phyloP scores from a whole-genome alignment of 2,888 invertebrate species.

The Pimpla rufipes region DNA sequence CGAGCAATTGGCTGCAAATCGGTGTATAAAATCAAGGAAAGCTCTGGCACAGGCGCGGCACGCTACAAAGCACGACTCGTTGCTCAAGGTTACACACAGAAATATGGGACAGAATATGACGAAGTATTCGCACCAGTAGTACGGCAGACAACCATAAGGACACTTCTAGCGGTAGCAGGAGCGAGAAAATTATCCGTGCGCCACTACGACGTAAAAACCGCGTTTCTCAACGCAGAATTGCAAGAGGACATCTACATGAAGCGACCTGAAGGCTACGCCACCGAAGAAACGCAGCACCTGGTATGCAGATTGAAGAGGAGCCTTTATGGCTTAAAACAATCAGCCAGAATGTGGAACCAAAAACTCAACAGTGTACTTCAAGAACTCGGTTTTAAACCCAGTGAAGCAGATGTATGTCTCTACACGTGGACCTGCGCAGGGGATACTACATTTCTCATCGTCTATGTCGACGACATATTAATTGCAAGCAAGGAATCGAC shows the following conservation, averaged over 20 bases:
- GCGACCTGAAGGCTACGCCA: constrained; percentile 67
- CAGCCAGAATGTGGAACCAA: constrained; percentile 63
- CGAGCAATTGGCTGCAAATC: constrained; percentile 72
- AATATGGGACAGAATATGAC: constrained; percentile 72
- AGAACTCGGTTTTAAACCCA: constrained; percentile 50
- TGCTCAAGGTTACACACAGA: constrained; percentile 73
- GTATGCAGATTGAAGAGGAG: constrained; percentile 65
- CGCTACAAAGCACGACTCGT: constrained; percentile 74
- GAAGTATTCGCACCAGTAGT: constrained; percentile 75
- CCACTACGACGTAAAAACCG: constrained; percentile 74
- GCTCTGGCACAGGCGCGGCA: constrained; percentile 61
- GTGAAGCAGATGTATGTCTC: constrained; percentile 53
- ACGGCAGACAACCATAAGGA: constrained; percentile 71
- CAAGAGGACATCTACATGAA: constrained; percentile 70
- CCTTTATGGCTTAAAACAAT: constrained; percentile 66
- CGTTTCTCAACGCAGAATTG: constrained; percentile 74
- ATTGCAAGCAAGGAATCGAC: constrained; percentile 48
- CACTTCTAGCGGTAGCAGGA: constrained; percentile 70
- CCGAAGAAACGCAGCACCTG: constrained; percentile 22
- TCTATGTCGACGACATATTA: constrained; percentile 68
- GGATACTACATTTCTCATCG: constrained; percentile 42
- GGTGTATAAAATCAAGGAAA: constrained; percentile 70
- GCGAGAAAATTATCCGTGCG: constrained; percentile 47
- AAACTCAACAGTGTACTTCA: constrained; percentile 40
- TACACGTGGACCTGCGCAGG: constrained; percentile 30